Conservation (phyloP, 2,113 vertebrate genomes). For the pig (Sus scrofa) region DNA sequence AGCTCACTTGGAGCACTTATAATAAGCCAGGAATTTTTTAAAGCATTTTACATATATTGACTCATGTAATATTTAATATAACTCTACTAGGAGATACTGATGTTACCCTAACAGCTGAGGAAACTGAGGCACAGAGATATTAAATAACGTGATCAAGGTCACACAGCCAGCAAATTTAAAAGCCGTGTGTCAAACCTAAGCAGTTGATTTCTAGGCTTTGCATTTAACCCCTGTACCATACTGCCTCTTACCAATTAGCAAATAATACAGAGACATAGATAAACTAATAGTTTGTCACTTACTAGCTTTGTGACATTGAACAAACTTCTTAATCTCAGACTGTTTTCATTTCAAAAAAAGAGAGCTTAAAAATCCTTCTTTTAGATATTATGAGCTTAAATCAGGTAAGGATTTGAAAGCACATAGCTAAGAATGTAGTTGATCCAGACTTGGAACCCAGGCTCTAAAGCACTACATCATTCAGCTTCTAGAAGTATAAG, state of each 20-base stretch:
- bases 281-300: not conserved
- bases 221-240: not conserved
- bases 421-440: not conserved
- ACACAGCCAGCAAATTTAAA: constrained; percentile 4
- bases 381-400: not conserved
- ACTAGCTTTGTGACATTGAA: constrained; percentile 43
- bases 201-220: not conserved
- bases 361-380: not conserved
- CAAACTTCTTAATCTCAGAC: not conserved
- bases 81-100: not conserved
- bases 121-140: constrained; percentile 26
- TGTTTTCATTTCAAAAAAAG: not conserved
- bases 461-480: not conserved
- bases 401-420: constrained; percentile 11
- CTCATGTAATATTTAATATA: not conserved
- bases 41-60: not conserved
- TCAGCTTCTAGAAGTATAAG: not conserved
- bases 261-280: not conserved
- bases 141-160: not conserved
- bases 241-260: not conserved
- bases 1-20: not conserved
- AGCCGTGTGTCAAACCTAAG: not conserved
- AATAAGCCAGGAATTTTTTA: not conserved
- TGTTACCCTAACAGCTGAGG: not conserved
- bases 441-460: not conserved